These are phyloP conservation scores for Philereme transversata DNA, from an alignment of 2,888 invertebrate genomes.

Conservation along the genomic window DNA sequence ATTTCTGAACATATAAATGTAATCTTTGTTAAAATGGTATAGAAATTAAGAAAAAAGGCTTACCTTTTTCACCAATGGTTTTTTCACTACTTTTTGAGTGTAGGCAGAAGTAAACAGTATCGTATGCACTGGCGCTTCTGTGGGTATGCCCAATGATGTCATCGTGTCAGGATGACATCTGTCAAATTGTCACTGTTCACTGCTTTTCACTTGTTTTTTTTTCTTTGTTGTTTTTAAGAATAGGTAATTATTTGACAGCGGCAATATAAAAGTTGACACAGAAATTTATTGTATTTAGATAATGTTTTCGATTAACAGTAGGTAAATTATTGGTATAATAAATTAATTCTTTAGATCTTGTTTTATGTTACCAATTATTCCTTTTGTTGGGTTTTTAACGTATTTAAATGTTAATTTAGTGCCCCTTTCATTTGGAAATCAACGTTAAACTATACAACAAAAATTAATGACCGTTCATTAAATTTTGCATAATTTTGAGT, in stretches of 20 bases:
- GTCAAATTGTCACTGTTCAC: conserved; percentile 12
- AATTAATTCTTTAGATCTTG: too few species aligned
- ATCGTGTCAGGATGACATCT: conserved; percentile 49
- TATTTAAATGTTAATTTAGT: conserved; percentile 21
- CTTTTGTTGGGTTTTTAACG: background rate
- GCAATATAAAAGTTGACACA: too few species aligned
- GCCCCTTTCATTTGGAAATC: conserved; percentile 15
- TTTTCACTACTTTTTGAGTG: conserved; percentile 55
- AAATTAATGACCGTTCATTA: conserved; percentile 9
- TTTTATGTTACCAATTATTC: background rate
- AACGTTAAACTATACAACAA: conserved; percentile 5
- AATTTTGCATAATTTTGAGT: background rate
- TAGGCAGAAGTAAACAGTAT: conserved; percentile 74
- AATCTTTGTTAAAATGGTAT: too few species aligned
- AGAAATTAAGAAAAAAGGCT: conserved; percentile 12
- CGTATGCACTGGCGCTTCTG: conserved; percentile 76
- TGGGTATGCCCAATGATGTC: conserved; percentile 77
- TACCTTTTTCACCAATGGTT: conserved; percentile 67
- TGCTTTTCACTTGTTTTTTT: background rate
- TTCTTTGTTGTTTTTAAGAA: background rate
- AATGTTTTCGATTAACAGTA: too few species aligned
- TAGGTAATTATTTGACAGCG: too few species aligned
- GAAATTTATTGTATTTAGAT: too few species aligned
- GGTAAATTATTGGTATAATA: too few species aligned
- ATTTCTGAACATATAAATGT: too few species aligned